Conservation (phyloP, 2,113 vertebrate species). For the Recurvirostra avosetta region DNA sequence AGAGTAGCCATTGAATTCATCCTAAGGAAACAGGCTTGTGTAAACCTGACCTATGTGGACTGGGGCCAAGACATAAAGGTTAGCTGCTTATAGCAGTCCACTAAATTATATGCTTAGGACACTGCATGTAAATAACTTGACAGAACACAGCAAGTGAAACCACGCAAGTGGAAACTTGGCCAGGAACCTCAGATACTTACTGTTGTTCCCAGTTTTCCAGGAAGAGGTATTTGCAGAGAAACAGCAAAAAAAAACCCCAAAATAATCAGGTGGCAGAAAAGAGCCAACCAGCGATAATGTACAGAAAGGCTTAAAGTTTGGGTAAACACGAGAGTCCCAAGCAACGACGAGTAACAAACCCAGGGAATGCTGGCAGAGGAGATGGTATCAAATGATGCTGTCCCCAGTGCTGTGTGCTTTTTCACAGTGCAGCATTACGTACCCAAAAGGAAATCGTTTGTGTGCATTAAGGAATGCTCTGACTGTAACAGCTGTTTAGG, state of each 20-base stretch:
- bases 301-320: not conserved
- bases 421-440: not conserved
- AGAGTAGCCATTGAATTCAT: accelerated
- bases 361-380: not conserved
- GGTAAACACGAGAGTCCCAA: not conserved
- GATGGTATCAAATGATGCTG: accelerated
- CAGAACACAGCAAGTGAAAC: not conserved
- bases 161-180: not conserved
- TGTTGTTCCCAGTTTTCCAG: not conserved
- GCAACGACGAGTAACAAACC: not conserved
- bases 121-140: not conserved
- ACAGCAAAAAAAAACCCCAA: accelerated
- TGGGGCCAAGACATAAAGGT: not conserved
- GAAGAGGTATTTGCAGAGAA: not conserved
- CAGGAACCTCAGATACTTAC: not conserved
- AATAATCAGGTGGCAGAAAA: not conserved
- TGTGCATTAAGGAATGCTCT: not conserved
- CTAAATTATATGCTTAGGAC: not conserved
- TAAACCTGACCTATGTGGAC: not conserved
- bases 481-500: not conserved
- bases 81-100: not conserved
- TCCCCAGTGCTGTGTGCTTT: accelerated
- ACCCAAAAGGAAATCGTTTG: not conserved
- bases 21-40: not conserved
- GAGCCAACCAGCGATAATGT: accelerated